Percentiles rank a stretch among this genome's conserved stretches.
phyloP scores from a whole-genome alignment of 2,888 invertebrate species.

The Mythimna impura region DNA sequence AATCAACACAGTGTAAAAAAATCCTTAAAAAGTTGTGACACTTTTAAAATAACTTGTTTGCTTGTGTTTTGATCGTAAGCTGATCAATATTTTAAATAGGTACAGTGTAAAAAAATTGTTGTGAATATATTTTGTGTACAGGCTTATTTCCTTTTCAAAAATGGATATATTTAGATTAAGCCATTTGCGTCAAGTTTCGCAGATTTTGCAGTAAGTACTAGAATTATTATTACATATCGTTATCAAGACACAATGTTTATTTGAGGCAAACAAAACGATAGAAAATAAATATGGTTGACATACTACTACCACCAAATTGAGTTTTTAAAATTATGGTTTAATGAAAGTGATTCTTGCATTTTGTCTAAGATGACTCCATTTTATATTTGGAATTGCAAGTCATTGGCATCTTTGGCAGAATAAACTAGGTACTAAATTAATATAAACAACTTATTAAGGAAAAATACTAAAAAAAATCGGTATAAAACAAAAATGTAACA shows the following conservation, averaged over 20 bases:
- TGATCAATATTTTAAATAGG: neutral
- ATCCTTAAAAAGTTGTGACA: neutral
- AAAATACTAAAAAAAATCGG: neutral
- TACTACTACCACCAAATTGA: neutral
- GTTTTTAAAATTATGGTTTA: neutral
- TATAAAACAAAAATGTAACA: neutral
- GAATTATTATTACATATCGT: neutral
- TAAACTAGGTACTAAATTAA: neutral
- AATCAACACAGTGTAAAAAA: neutral
- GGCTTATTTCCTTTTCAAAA: neutral
- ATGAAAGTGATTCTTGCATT: neutral
- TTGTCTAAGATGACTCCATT: no score
- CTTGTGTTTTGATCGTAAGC: neutral
- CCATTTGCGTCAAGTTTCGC: constrained; percentile 1
- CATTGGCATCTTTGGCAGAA: neutral
- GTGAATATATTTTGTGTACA: neutral
- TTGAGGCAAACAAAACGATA: neutral
- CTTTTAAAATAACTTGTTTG: neutral
- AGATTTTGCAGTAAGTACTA: constrained; percentile 40
- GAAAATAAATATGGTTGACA: constrained; percentile 9
- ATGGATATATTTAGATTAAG: constrained; percentile 29
- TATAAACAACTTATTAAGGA: neutral
- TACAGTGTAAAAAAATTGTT: neutral
- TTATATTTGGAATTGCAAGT: no score
- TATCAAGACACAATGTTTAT: neutral